A percentile compares a stretch with the other conserved stretches of the same genome.
Evolutionary conservation across 2,113 vertebrate species (phyloP).

Genomic region (Piaya cayana): DNA sequence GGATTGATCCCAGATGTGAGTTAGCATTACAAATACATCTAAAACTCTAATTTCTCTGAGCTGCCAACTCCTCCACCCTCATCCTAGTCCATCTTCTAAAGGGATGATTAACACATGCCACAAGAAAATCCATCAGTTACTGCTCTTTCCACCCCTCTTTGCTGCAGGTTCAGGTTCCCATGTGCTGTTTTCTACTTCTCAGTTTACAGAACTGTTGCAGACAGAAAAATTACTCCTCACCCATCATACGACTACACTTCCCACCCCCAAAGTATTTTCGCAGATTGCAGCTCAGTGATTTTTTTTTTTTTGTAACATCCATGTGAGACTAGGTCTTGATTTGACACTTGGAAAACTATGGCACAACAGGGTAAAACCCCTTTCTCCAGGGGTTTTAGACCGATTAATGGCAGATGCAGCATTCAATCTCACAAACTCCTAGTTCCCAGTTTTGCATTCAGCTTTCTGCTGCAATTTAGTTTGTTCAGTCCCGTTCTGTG

Average conservation of each 20-base stretch:
- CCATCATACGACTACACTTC: background rate
- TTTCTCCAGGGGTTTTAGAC: background rate
- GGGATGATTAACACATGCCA: constrained; percentile 38
- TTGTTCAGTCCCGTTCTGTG: background rate
- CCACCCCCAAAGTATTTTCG: constrained; percentile 21
- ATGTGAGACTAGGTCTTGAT: background rate
- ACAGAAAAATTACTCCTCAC: constrained; percentile 16
- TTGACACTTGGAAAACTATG: background rate
- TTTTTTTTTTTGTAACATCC: background rate
- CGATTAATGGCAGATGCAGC: background rate
- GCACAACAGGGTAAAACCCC: background rate
- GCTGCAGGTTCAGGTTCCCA: constrained; percentile 52
- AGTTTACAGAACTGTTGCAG: background rate
- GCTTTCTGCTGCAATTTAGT: background rate
- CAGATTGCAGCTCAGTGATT: background rate
- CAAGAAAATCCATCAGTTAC: background rate
- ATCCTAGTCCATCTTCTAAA: background rate
- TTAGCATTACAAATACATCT: constrained; percentile 39
- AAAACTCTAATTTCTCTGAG: background rate
- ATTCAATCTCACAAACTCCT: background rate
- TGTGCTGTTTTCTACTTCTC: background rate
- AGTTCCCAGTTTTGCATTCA: rapidly evolving
- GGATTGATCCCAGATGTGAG: constrained; percentile 56
- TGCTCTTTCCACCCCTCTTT: constrained; percentile 8
- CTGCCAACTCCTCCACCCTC: constrained; percentile 51